Evolutionary conservation across 2,797 vertebrate genomes (phyloP).

Genomic region (Mycteria americana): DNA sequence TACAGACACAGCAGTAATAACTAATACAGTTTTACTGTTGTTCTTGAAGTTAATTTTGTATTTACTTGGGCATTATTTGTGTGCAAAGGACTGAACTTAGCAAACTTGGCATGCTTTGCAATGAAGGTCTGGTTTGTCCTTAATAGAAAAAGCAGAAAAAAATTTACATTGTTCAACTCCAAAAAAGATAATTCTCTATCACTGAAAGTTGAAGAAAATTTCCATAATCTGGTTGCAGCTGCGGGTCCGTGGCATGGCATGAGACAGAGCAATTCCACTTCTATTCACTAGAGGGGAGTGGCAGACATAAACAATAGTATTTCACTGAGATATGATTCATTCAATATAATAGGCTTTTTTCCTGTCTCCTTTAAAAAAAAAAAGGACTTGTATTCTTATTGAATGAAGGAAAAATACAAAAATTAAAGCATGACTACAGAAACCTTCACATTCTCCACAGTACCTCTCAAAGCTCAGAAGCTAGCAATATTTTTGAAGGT

Average conservation of each 20-base stretch:
- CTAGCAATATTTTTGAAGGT: neutral
- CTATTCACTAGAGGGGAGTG: conserved; percentile 41
- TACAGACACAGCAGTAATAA: neutral
- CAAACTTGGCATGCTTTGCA: neutral
- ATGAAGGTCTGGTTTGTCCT: neutral
- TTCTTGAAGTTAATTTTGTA: neutral
- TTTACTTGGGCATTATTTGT: neutral
- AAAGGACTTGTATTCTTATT: neutral
- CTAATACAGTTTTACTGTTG: neutral
- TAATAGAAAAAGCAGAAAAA: neutral
- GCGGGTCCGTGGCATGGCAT: neutral
- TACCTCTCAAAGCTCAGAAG: neutral
- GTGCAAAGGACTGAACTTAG: neutral
- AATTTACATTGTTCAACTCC: neutral
- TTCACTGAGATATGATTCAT: neutral
- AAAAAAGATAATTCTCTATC: neutral
- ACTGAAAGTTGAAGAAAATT: neutral
- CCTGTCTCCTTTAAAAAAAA: neutral
- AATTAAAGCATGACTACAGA: neutral
- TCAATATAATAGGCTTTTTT: neutral
- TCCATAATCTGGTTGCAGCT: neutral
- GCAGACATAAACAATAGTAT: neutral
- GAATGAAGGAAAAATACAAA: neutral
- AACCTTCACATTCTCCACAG: neutral
- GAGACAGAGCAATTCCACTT: conserved; percentile 14